Conservation (phyloP, 1,140 invertebrate species). For the Drosophila tropicalis region DNA sequence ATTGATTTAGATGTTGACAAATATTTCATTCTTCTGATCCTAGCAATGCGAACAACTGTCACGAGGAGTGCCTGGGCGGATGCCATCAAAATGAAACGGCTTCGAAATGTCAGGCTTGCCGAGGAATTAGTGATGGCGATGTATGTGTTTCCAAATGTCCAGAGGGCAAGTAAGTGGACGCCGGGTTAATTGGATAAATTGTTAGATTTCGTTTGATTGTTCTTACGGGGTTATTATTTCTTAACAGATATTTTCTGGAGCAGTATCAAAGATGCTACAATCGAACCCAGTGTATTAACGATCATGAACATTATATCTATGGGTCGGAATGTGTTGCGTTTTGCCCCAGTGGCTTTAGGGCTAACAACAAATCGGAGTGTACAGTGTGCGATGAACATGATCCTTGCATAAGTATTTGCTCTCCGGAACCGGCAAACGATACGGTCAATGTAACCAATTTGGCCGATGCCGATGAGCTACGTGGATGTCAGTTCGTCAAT, state of each 20-base stretch:
- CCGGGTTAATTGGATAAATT: not conserved
- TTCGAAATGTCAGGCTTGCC: conserved; percentile 59
- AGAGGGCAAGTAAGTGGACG: conserved; percentile 52
- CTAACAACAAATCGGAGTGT: conserved; percentile 44
- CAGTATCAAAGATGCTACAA: conserved; percentile 66
- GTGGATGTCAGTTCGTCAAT: conserved; percentile 71
- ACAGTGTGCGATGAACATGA: conserved; percentile 43
- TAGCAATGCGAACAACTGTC: conserved; percentile 48
- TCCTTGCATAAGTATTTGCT: conserved; percentile 59
- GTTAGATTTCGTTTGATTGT: not conserved
- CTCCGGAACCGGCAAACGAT: conserved; percentile 30
- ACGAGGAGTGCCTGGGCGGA: conserved; percentile 71
- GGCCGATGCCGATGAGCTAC: conserved; percentile 62
- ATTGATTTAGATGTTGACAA: too few relatives aligned
- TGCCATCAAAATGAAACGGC: conserved; percentile 50
- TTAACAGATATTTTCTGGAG: conserved; percentile 58
- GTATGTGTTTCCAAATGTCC: conserved; percentile 67
- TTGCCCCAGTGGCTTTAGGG: conserved; percentile 63
- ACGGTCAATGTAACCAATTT: conserved; percentile 52
- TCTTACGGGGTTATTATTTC: conserved; percentile 8
- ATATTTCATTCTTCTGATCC: not conserved
- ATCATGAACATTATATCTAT: conserved; percentile 33
- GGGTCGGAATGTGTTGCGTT: conserved; percentile 54
- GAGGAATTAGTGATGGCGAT: conserved; percentile 56
- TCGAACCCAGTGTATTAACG: conserved; percentile 40